phyloP scores from a whole-genome alignment of 2,797 vertebrate genomes.

The Sebastes paucispinis region DNA sequence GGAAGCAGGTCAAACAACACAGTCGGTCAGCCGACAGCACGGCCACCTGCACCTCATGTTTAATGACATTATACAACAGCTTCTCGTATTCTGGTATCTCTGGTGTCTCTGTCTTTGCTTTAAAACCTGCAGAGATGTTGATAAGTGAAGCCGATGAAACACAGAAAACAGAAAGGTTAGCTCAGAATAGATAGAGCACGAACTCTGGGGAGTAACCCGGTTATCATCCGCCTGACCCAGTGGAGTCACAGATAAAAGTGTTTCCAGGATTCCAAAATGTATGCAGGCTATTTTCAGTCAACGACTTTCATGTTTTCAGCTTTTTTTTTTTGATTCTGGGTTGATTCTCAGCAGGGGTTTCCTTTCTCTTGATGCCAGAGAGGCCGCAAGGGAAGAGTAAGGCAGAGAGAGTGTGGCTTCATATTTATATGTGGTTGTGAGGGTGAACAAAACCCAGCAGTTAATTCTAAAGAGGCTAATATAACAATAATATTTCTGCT shows the following conservation, averaged over 20 bases:
- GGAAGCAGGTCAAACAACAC: conserved; percentile 15
- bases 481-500: neutral
- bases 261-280: conserved; percentile 1
- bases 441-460: neutral
- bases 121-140: conserved; percentile 22
- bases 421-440: neutral
- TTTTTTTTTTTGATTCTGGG: conserved; percentile 31
- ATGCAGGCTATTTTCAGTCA: neutral
- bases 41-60: conserved; percentile 23
- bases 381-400: neutral
- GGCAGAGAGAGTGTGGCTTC: neutral
- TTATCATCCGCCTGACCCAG: neutral
- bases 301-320: neutral
- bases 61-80: conserved; percentile 15
- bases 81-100: neutral
- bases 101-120: conserved; percentile 10
- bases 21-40: neutral
- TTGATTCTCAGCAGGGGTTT: conserved; percentile 48
- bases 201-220: neutral
- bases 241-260: neutral
- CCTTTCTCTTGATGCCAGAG: neutral
- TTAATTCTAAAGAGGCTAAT: neutral
- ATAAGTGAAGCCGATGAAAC: conserved; percentile 4
- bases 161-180: neutral
- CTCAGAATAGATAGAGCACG: neutral